phyloP scores from a whole-genome alignment of 1,140 invertebrate genomes.

The Cephus cinctus region DNA sequence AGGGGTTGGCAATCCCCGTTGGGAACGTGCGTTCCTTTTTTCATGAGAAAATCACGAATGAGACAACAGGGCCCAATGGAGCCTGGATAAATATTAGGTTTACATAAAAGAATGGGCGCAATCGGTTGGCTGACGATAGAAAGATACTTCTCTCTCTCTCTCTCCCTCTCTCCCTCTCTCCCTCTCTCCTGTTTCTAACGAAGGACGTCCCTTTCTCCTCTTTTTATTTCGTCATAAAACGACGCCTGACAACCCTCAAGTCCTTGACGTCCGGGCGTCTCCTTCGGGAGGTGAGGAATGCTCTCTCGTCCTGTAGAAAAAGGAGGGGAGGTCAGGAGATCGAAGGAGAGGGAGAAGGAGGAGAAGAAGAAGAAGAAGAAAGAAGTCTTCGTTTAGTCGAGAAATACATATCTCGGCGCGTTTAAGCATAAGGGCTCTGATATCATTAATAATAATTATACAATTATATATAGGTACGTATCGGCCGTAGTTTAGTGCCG shows the following conservation, averaged over 20 bases:
- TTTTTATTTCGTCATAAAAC: background rate
- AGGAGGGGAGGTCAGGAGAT: slow-evolving; percentile 25
- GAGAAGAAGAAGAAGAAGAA: slow-evolving; percentile 13
- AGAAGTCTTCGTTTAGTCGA: slow-evolving; percentile 10
- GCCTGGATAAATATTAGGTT: too few species aligned
- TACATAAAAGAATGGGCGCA: too few species aligned
- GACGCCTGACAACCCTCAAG: slow-evolving; percentile 9
- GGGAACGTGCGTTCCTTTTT: too few species aligned
- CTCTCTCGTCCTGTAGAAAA: slow-evolving; percentile 15
- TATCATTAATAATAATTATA: slow-evolving; percentile 61
- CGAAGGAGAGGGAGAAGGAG: slow-evolving; percentile 27
- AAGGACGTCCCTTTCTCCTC: background rate
- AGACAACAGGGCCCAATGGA: too few species aligned
- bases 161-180: background rate
- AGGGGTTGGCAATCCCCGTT: too few species aligned
- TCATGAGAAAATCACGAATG: too few species aligned
- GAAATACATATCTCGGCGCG: slow-evolving; percentile 35
- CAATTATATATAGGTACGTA: slow-evolving; percentile 56
- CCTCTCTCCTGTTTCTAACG: too few species aligned
- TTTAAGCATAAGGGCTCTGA: slow-evolving; percentile 49
- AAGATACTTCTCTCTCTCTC: background rate
- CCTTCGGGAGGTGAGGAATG: background rate
- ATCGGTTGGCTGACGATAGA: too few species aligned
- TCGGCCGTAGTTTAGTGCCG: slow-evolving; percentile 55
- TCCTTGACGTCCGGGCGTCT: slow-evolving; percentile 11